Evolutionary conservation across 2,113 vertebrate species (phyloP).

Genomic region (Triplophysa rosa): DNA sequence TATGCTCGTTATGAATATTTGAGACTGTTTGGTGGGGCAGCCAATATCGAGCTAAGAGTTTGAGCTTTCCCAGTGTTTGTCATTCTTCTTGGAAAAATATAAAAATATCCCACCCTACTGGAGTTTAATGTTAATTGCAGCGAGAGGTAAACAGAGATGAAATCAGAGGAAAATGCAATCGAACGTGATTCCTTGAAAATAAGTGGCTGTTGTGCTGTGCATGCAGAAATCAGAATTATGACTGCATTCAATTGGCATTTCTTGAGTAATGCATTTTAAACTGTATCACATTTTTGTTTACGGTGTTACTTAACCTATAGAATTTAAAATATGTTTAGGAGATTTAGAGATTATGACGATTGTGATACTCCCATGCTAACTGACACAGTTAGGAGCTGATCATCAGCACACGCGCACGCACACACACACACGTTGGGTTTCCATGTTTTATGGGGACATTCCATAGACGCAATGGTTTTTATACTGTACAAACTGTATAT

Average conservation of each 20-base stretch:
- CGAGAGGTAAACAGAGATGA: conserved; percentile 29
- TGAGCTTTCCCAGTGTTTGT: not conserved
- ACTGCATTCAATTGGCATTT: not conserved
- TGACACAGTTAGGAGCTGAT: not conserved
- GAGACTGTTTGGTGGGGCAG: not conserved
- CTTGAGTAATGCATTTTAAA: conserved; percentile 1
- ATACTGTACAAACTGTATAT: too few relatives aligned
- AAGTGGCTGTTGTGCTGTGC: not conserved
- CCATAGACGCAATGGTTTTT: too few relatives aligned
- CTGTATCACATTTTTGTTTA: not conserved
- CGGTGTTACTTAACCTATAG: not conserved
- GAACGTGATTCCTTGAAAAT: conserved; percentile 7
- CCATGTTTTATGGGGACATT: too few relatives aligned
- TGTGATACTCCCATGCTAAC: not conserved
- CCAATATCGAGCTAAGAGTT: not conserved
- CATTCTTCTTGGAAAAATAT: not conserved
- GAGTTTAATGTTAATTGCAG: conserved; percentile 6
- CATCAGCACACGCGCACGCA: not conserved
- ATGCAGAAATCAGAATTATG: not conserved
- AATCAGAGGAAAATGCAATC: conserved; percentile 30
- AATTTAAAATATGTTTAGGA: not conserved
- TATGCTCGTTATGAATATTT: not conserved
- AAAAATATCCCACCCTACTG: not conserved
- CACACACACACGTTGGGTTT: too few relatives aligned
- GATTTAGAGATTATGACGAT: not conserved